Base-by-base conservation (phyloP, 2,113 vertebrate genomes). In the Oreocharis arfaki region DNA sequence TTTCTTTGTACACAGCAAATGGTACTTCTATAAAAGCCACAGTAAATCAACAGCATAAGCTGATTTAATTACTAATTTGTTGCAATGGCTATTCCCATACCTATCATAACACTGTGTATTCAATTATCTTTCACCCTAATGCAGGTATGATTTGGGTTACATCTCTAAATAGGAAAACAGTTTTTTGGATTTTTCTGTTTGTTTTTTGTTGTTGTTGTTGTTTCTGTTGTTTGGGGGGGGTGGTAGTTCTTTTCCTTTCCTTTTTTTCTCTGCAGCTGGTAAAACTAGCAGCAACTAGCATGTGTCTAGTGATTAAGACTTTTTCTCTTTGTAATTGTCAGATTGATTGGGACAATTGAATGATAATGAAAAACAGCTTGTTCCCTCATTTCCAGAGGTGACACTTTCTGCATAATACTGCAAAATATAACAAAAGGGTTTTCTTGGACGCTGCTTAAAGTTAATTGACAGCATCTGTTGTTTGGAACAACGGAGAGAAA, bases 401-500 rank as follows among this genome's bases (percentile, higher is more conserved):
- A 96, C 96, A 96, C 93, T 94, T 92, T 95, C 92, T 96, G 96
- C 93, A 97, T 97, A 97, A 97, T 97, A 91, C 94, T 89, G 89
- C 96, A 96, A 95, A 97, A 96, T 95, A 87, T 92, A 96, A 96
- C 96, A 97, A 97, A 97, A 98, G 95, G 96, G 95, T 95, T 97
- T 97, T 97, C 97, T 97, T 97, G 97, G 96, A 96, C 92, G 82
- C 84, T 96, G 95, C 90, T 96, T 96, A 95, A 98, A 98, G 98
- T 98, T 99, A 99, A 99, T 99, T 99, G 98, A 98, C 98, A 99
- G 98, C 98, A 99, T 99, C 98, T 99, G 98, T 98, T 98, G 98
- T 98, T 98, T 98, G 98, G 97, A 98, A 98, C 98, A 98, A 98
- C 94, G 79, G 86, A 97, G 96, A 85, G 86, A 95, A 97, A 97